Base-by-base conservation (phyloP, 2,113 vertebrate species). In the Pteruthius melanotis region DNA sequence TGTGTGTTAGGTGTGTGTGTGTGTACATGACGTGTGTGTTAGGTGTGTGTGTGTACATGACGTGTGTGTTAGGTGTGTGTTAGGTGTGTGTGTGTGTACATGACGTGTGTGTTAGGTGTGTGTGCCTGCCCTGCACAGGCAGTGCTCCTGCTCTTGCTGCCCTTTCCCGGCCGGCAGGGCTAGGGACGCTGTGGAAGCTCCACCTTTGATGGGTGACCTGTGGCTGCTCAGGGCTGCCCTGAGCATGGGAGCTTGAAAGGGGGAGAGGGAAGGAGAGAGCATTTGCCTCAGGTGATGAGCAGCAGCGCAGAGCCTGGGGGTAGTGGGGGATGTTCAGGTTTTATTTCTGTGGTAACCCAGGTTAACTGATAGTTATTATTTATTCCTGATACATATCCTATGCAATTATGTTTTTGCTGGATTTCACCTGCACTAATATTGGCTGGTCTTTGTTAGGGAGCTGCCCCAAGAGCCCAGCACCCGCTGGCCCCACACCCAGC, bases 241-340 rank as follows among this genome's bases (percentile, higher is more conserved):
- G 94, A 89, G 96, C 92, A 90, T 89, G 87, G 66, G 93, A 94
- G 96, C 94, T 94, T 97, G 91, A 80, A 96, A 92, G 88, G 90
- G 87, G 84, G 97, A 95, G 93, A 68, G 93, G 93, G 90, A 80
- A 91, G 87, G 83, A 86, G 95, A 56, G 76, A 71, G 96, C 77
- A 54, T 87, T 97, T 96, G 97, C 97, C 96, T 97, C 90, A 89
- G 97, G 96, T 97, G 94, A 95, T 95, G 97, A 97, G 94, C 95
- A 97, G 97, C 97, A 93, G 97, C 65, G 66, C 91, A 70, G 95
- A 94, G 83, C 92, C 91, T 39, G 72, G 85, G 37, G 39, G 33
- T 14, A 7, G 3, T 8, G 47, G 37, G 61, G 17, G 33, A 12
- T 2, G 18, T 4, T 66, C 57, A 6, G 20, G 3, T 45, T 52